A percentile compares a stretch with the other conserved stretches of the same genome.
phyloP scores from a whole-genome alignment of 1,140 invertebrate species.

The Neomicropteryx cornuta region DNA sequence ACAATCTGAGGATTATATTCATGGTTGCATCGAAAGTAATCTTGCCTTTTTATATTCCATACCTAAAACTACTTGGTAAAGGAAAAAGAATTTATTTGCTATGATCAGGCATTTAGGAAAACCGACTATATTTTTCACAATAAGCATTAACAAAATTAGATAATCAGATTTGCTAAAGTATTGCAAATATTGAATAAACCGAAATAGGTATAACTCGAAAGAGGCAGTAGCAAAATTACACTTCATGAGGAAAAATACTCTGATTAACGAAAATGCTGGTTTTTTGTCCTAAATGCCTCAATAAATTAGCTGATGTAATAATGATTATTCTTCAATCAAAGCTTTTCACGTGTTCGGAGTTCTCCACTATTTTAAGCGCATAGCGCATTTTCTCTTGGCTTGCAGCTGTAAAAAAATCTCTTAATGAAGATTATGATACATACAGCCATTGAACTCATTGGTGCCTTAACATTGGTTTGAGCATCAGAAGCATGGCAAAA shows the following conservation, averaged over 20 bases:
- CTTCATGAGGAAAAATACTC: constrained; percentile 12
- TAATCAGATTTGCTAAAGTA: constrained; percentile 14
- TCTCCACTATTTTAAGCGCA: constrained; percentile 19
- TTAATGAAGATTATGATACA: constrained; percentile 1
- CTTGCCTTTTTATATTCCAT: too few relatives aligned
- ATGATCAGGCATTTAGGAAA: constrained; percentile 21
- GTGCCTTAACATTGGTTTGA: constrained; percentile 3
- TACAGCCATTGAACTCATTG: constrained; percentile 5
- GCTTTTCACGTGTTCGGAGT: constrained; percentile 17
- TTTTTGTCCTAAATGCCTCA: constrained; percentile 22
- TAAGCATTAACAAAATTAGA: constrained; percentile 16
- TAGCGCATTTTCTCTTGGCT: constrained; percentile 24
- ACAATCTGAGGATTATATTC: too few relatives aligned
- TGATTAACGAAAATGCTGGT: constrained; percentile 25
- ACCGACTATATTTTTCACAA: constrained; percentile 19
- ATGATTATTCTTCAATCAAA: constrained; percentile 12
- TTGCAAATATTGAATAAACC: constrained; percentile 20
- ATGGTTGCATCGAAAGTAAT: constrained; percentile 6
- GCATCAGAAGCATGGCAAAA: constrained; percentile 11
- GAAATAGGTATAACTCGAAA: constrained; percentile 12
- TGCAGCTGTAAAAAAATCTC: constrained; percentile 4
- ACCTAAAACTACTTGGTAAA: constrained; percentile 1
- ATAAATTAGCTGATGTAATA: constrained; percentile 18
- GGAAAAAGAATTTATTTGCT: constrained; percentile 10
- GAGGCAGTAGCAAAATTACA: constrained; percentile 10